A percentile compares a stretch with the other conserved stretches of the same genome.
Evolutionary conservation across 2,797 vertebrate genomes (phyloP).

Genomic region (Echeneis naucrates): DNA sequence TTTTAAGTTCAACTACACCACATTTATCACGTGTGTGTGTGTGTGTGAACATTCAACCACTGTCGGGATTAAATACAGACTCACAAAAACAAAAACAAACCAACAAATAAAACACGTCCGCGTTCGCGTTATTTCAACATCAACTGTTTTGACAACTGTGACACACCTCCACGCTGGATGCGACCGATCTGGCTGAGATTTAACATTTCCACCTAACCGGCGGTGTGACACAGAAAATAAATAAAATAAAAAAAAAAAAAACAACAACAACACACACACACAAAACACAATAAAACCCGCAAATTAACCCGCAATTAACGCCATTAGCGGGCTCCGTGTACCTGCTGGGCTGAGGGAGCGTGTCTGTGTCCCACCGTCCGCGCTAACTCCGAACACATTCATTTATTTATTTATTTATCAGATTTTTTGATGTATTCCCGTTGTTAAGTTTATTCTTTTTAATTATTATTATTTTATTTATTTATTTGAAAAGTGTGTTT

Average conservation of each 20-base stretch:
- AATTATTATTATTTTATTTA: too few species aligned
- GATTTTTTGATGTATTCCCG: too few species aligned
- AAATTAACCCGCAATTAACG: conserved; percentile 19
- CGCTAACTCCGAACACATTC: background rate
- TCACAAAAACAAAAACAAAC: too few species aligned
- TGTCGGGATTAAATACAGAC: too few species aligned
- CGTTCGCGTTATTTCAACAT: conserved; percentile 11
- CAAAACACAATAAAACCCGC: background rate
- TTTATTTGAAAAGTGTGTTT: too few species aligned
- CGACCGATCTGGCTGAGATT: conserved; percentile 4
- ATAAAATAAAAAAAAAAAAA: too few species aligned
- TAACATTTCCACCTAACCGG: too few species aligned
- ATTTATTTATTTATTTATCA: too few species aligned
- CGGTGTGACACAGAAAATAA: too few species aligned
- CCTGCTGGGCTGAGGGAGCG: conserved; percentile 61
- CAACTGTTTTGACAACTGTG: conserved; percentile 52
- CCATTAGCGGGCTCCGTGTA: conserved; percentile 29
- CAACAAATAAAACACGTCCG: background rate
- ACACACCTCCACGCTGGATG: conserved; percentile 60
- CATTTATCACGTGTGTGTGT: background rate
- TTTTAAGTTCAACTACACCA: background rate
- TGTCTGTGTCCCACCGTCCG: conserved; percentile 49
- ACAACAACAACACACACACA: too few species aligned
- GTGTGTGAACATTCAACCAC: background rate
- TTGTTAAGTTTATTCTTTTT: too few species aligned